A percentile compares a stretch with the other conserved stretches of the same genome.
Evolutionary conservation across 2,888 invertebrate genomes (phyloP).

Genomic region (Catocala sponsa): DNA sequence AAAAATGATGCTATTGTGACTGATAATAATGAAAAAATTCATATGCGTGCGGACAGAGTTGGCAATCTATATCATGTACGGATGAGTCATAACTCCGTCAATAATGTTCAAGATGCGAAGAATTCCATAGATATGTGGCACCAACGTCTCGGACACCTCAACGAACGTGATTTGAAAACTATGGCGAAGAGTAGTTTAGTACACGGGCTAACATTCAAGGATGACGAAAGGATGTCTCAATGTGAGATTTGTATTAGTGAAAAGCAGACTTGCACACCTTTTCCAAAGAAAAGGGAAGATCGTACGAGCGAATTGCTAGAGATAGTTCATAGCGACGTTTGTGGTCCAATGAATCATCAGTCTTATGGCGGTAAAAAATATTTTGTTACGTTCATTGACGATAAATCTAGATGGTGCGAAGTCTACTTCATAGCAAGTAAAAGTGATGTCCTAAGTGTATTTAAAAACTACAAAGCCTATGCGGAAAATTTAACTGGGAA

Average conservation of each 20-base stretch:
- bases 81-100: not conserved
- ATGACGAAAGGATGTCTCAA: slow-evolving; percentile 2
- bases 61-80: slow-evolving; percentile 4
- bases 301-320: not conserved
- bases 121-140: too few species aligned
- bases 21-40: not conserved
- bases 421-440: slow-evolving; percentile 26
- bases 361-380: slow-evolving; percentile 23
- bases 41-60: not conserved
- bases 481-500: slow-evolving; percentile 1
- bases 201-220: slow-evolving; percentile 2
- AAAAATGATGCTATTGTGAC: too few species aligned
- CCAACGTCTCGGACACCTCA: slow-evolving; percentile 10
- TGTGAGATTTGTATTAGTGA: not conserved
- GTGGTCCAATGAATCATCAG: slow-evolving; percentile 10
- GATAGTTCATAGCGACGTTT: slow-evolving; percentile 6
- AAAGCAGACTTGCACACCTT: slow-evolving; percentile 3
- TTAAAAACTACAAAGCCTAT: slow-evolving; percentile 4
- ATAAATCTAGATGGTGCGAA: slow-evolving; percentile 24
- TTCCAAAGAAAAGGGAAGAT: not conserved
- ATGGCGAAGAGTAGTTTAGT: not conserved
- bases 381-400: slow-evolving; percentile 35
- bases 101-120: not conserved
- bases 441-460: slow-evolving; percentile 3
- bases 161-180: slow-evolving; percentile 7